Evolutionary conservation across 2,797 vertebrate genomes (phyloP).

Genomic region (Chaenodraco wilsoni): DNA sequence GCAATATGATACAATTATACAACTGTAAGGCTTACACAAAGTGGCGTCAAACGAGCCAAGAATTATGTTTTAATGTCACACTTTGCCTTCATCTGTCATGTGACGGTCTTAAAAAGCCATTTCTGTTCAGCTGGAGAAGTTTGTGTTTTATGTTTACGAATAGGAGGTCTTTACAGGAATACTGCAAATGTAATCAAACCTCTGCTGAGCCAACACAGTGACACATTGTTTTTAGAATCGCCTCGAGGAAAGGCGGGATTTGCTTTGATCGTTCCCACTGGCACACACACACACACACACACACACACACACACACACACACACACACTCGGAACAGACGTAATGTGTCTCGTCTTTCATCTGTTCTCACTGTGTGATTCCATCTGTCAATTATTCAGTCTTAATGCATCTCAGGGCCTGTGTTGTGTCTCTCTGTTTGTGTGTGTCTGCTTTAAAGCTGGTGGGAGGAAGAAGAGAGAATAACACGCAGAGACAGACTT

Average conservation of each 20-base stretch:
- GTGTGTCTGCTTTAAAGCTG: conserved; percentile 17
- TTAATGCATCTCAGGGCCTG: conserved; percentile 54
- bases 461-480: conserved; percentile 27
- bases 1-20: conserved; percentile 23
- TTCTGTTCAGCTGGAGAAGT: background rate
- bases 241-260: conserved; percentile 52
- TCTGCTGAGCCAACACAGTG: conserved; percentile 44
- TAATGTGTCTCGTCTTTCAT: conserved; percentile 64
- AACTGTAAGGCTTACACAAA: background rate
- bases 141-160: conserved; percentile 7
- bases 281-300: too few species aligned
- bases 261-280: conserved; percentile 57
- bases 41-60: conserved; percentile 1
- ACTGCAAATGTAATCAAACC: conserved; percentile 40
- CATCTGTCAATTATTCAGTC: conserved; percentile 64
- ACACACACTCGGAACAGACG: conserved; percentile 14
- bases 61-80: conserved; percentile 1
- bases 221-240: conserved; percentile 50
- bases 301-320: conserved; percentile 10
- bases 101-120: background rate
- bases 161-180: conserved; percentile 8
- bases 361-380: conserved; percentile 64
- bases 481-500: conserved; percentile 22
- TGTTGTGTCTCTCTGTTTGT: conserved; percentile 45
- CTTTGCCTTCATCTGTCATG: background rate